Evolutionary conservation across 1,140 invertebrate species (phyloP).

Genomic region (Artemia franciscana): DNA sequence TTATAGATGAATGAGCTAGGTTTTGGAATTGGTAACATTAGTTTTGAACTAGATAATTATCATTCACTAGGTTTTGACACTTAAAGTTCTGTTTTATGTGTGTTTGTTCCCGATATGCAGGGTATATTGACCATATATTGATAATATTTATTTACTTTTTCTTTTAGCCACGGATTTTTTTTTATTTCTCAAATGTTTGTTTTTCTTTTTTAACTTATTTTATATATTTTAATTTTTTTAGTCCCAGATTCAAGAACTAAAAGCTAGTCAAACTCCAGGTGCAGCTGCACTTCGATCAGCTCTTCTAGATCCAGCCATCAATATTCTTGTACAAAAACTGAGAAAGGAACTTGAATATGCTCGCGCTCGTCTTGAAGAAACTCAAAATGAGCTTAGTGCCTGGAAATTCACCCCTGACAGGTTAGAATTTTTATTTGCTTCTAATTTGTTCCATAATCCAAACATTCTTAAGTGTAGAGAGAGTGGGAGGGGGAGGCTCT

Average conservation of each 20-base stretch:
- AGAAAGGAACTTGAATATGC: constrained; percentile 70
- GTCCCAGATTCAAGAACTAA: constrained; percentile 78
- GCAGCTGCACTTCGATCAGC: constrained; percentile 50
- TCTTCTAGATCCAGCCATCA: constrained; percentile 81
- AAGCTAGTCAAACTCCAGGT: constrained; percentile 51
- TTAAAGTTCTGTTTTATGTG: too few species aligned
- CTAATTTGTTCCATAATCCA: neutral
- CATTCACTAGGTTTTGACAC: too few species aligned
- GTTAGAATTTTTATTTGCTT: constrained; percentile 21
- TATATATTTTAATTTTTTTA: constrained; percentile 23
- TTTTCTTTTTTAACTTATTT: neutral
- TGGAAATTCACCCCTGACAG: constrained; percentile 99
- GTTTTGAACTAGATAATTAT: too few species aligned
- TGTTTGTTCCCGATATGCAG: too few species aligned
- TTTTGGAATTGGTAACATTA: too few species aligned
- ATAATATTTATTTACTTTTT: too few species aligned
- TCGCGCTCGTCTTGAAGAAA: constrained; percentile 78
- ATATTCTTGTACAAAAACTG: constrained; percentile 73
- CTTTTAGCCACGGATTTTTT: too few species aligned
- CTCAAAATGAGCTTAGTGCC: constrained; percentile 86
- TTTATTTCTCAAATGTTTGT: too few species aligned
- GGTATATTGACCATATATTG: too few species aligned
- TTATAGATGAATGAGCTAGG: too few species aligned
- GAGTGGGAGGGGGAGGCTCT: too few species aligned
- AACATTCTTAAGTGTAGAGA: too few species aligned